Evolutionary conservation across 1,140 invertebrate species (phyloP), one percentile per base, ranked within the genome.

Genomic region (Ostrea denselamellosa): DNA sequence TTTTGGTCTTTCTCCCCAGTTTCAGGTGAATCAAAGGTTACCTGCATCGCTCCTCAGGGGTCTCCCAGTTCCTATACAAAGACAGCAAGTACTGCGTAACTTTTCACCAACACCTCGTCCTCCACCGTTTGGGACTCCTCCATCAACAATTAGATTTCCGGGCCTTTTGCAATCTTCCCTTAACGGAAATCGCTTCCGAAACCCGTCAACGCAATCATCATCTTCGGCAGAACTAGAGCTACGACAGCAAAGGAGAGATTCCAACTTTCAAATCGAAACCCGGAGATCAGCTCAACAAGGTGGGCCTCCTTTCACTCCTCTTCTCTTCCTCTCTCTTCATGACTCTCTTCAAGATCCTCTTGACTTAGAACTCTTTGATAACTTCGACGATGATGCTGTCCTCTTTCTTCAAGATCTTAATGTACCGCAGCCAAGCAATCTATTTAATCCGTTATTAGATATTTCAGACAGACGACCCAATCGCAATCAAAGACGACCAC

Each of bases 341-440:
- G 65, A 71, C 65, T 71, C 25, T 71, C 22, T 71, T 71, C 65
- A 25, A 71, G 22, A n/a, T 71, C 68, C 68, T 77, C 68, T 77
- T 77, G 68, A 25, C 68, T 77, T 28, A 28, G 68, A 77, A 77
- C 68, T 77, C 68, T 77, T 77, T 34, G 68, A 77, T 34, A 77
- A 28, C 68, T 77, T 77, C 68, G 28, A 77, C 22, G 68, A 77
- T 14, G 25, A 77, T 28, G 22, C 68, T 77, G 25, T 77, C 9
- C 68, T 77, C 25, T 77, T 34, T 77, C 68, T 77, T 77, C 68
- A 77, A 77, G 25, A 77, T 77, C 68, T 34, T 14, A 25, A 22
- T 71, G 5, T 77, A 5, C 25, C 68, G 12, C 4, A 28, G 68
- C 25, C 68, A 44, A 77, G 14, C 68, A 77, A 77, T 77, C 25